Conservation (phyloP, 2,113 vertebrate species). For the Pseudorasbora parva region DNA sequence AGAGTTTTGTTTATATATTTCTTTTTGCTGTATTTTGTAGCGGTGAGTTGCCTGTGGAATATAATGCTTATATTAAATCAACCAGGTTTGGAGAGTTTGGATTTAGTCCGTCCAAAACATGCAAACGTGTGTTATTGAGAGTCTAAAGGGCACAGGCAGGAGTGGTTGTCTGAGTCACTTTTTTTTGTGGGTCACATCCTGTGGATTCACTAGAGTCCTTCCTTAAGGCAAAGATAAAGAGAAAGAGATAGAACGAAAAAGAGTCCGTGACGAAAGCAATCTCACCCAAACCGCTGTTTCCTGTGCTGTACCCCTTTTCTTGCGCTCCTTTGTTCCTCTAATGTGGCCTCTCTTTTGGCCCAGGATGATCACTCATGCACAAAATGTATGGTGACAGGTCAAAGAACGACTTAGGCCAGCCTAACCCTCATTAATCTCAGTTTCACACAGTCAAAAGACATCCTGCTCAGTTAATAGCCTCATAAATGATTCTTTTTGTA, state of each 20-base stretch:
- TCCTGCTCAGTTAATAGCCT: not conserved
- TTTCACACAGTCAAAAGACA: conserved; percentile 21
- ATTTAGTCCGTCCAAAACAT: not conserved
- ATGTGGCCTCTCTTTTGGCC: conserved; percentile 32
- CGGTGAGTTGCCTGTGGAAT: not conserved
- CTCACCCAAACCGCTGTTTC: conserved; percentile 45
- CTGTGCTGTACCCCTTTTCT: conserved; percentile 40
- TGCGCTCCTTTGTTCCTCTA: not conserved
- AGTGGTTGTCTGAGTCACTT: conserved; percentile 5
- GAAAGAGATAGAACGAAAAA: conserved; percentile 37
- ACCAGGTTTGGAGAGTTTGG: conserved; percentile 5
- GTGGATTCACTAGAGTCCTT: conserved; percentile 24
- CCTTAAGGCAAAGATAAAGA: conserved; percentile 46
- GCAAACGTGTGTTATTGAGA: not conserved
- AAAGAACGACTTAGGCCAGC: conserved; percentile 9
- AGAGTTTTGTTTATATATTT: not conserved
- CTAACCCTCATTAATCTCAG: not conserved
- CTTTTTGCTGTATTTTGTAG: not conserved
- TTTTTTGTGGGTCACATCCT: conserved; percentile 42
- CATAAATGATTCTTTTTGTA: not conserved
- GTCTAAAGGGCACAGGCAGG: conserved; percentile 16
- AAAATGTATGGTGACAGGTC: conserved; percentile 19
- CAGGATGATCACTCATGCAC: conserved; percentile 27
- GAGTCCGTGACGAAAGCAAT: not conserved
- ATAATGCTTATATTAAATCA: not conserved